Percentiles rank a stretch among this genome's conserved stretches.
phyloP scores from a whole-genome alignment of 2,888 invertebrate genomes.

The Mesoligia furuncula region DNA sequence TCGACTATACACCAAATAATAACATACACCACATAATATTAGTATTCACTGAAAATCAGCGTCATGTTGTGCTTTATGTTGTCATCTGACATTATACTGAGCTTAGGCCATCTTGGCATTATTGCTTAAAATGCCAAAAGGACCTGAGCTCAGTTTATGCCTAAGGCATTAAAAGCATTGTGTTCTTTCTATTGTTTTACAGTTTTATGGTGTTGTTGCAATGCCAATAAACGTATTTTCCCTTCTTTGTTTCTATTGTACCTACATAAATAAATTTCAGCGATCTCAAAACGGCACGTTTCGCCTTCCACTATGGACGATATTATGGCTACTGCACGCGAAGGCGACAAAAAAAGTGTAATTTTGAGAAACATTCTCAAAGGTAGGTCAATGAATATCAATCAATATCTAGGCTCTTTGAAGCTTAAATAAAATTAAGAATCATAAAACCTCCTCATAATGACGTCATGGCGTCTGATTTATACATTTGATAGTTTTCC shows the following conservation, averaged over 20 bases:
- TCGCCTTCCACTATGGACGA: conserved; percentile 28
- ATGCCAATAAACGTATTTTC: too few species aligned
- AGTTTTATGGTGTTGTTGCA: too few species aligned
- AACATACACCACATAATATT: neutral
- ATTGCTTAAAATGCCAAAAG: too few species aligned
- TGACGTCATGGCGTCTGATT: neutral
- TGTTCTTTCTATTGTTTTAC: too few species aligned
- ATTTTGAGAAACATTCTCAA: conserved; percentile 25
- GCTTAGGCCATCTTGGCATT: too few species aligned
- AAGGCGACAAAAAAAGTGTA: conserved; percentile 10
- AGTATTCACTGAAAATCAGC: too few species aligned
- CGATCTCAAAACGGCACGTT: conserved; percentile 28
- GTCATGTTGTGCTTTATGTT: too few species aligned
- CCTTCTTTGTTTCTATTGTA: too few species aligned
- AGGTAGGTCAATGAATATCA: conserved; percentile 23
- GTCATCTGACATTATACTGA: too few species aligned
- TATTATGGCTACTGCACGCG: conserved; percentile 6
- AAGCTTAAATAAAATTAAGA: neutral
- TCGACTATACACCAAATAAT: neutral
- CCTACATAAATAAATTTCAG: conserved; percentile 16
- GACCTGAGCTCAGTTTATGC: too few species aligned
- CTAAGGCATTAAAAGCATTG: too few species aligned
- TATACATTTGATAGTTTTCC: neutral
- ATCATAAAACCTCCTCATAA: neutral
- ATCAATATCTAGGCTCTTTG: neutral